Conservation (phyloP, 1,140 invertebrate genomes). For the Medauroidea extradentata region DNA sequence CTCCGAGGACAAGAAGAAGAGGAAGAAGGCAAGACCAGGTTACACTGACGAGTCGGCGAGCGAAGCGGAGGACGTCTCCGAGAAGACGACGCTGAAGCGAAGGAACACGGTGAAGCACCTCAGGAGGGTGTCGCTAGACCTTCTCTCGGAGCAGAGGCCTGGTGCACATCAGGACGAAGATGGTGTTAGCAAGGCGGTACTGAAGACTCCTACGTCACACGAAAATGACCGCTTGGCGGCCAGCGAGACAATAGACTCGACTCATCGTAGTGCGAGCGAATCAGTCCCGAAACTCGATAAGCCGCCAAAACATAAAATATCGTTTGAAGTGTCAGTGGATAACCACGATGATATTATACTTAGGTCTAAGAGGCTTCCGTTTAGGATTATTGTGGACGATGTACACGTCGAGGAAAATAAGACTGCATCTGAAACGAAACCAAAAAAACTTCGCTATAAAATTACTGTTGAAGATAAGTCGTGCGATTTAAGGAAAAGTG, state of each 20-base stretch:
- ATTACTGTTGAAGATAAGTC: conserved; percentile 14
- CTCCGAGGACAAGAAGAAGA: conserved; percentile 13
- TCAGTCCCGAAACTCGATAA: background rate
- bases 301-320: too few relatives aligned
- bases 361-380: background rate
- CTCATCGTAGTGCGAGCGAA: background rate
- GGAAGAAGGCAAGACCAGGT: conserved; percentile 5
- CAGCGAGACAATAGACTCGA: too few relatives aligned
- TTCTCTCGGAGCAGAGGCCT: background rate
- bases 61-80: background rate
- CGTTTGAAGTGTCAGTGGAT: conserved; percentile 4
- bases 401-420: conserved; percentile 9
- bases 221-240: too few relatives aligned
- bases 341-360: background rate
- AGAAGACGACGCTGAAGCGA: conserved; percentile 11
- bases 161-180: too few relatives aligned
- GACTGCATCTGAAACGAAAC: conserved; percentile 1
- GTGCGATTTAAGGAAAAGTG: background rate
- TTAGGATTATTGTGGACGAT: conserved; percentile 6
- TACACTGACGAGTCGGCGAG: background rate
- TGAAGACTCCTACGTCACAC: too few relatives aligned
- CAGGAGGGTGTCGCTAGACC: conserved; percentile 23
- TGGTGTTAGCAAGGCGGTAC: too few relatives aligned
- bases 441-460: conserved; percentile 13
- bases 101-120: conserved; percentile 24